Conservation (phyloP, 23 tunicate species). For the Ascidia mentula region DNA sequence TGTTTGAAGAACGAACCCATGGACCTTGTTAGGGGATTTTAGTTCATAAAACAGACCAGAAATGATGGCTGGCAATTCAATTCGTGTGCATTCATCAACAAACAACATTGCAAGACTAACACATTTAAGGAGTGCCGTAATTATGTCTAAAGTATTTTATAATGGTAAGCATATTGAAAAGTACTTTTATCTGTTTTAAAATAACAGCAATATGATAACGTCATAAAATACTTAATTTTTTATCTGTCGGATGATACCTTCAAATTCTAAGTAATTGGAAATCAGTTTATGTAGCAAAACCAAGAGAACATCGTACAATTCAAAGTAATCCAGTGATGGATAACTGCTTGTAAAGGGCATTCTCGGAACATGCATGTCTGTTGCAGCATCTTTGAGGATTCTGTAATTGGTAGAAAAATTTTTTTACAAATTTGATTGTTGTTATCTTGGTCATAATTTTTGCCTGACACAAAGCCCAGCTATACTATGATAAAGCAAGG, state of each 20-base stretch:
- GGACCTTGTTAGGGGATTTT: background rate
- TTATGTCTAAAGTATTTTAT: background rate
- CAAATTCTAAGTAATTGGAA: background rate
- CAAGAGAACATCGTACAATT: conserved; percentile 26
- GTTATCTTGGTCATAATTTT: too few relatives aligned
- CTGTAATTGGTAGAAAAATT: background rate
- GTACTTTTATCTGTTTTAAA: too few relatives aligned
- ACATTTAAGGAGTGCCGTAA: conserved; percentile 9
- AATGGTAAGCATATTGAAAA: too few relatives aligned
- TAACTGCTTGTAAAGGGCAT: background rate
- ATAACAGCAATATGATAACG: too few relatives aligned
- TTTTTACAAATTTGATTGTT: too few relatives aligned
- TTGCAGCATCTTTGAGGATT: background rate
- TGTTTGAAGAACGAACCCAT: conserved; percentile 26
- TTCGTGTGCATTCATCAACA: conserved; percentile 20
- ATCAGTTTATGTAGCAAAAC: background rate
- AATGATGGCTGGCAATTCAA: conserved; percentile 19
- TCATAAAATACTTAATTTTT: too few relatives aligned
- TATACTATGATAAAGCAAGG: too few relatives aligned
- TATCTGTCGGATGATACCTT: too few relatives aligned
- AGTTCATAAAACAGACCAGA: conserved; percentile 21
- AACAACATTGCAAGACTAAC: conserved; percentile 20
- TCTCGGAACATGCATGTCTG: background rate
- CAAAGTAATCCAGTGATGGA: conserved; percentile 23
- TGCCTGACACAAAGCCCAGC: too few relatives aligned